A percentile compares a stretch with the other conserved stretches of the same genome.
phyloP scores from a whole-genome alignment of 1,140 invertebrate species.

The Xylocopa sonorina region DNA sequence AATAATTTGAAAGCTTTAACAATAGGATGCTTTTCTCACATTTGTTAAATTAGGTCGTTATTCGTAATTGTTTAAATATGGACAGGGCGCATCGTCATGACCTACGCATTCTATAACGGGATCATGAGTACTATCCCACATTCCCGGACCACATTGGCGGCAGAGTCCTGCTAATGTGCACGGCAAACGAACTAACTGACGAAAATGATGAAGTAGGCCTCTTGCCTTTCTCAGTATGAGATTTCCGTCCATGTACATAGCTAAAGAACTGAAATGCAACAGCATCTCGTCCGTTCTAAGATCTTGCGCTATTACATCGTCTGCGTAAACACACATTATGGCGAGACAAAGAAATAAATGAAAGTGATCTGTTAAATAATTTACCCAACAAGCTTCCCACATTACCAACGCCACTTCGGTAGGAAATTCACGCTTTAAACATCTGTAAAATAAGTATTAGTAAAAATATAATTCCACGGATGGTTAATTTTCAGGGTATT shows the following conservation, averaged over 20 bases:
- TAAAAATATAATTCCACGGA: neutral
- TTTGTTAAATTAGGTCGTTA: slow-evolving; percentile 57
- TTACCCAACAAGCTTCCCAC: slow-evolving; percentile 98
- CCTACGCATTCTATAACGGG: slow-evolving; percentile 89
- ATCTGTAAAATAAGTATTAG: slow-evolving; percentile 80
- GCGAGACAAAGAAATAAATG: slow-evolving; percentile 95
- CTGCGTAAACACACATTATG: slow-evolving; percentile 95
- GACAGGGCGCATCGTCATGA: slow-evolving; percentile 73
- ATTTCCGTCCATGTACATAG: slow-evolving; percentile 97
- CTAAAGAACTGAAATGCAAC: slow-evolving; percentile 95
- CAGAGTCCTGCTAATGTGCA: slow-evolving; percentile 94
- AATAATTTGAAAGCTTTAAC: slow-evolving; percentile 32
- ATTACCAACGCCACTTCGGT: slow-evolving; percentile 92
- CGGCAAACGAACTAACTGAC: slow-evolving; percentile 91
- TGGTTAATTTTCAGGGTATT: neutral
- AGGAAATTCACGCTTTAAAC: slow-evolving; percentile 94
- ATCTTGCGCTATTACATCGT: slow-evolving; percentile 94
- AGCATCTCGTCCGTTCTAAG: slow-evolving; percentile 96
- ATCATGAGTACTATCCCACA: slow-evolving; percentile 95
- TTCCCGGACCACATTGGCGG: slow-evolving; percentile 93
- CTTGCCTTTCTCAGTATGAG: slow-evolving; percentile 95
- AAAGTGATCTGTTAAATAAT: slow-evolving; percentile 96
- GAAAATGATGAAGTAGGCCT: slow-evolving; percentile 94
- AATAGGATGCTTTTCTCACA: slow-evolving; percentile 6
- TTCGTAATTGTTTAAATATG: slow-evolving; percentile 77